phyloP scores from a whole-genome alignment of 1,140 invertebrate species.

The Papilio glaucus region DNA sequence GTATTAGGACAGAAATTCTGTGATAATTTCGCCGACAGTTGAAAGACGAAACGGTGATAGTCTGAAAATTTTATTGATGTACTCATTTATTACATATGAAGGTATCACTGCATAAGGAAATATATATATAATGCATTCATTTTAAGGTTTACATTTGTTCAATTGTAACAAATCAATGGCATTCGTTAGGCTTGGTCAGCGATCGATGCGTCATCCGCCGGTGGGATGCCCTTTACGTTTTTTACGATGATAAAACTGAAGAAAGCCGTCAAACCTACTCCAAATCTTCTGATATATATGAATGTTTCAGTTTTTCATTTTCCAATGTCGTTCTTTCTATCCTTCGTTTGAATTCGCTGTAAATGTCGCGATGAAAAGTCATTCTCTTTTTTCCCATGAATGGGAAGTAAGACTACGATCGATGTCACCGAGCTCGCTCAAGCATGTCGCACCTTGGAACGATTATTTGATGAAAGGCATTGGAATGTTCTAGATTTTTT shows the following conservation, averaged over 20 bases:
- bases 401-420: conserved; percentile 63
- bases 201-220: conserved; percentile 84
- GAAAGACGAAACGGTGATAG: conserved; percentile 82
- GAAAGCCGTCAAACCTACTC: conserved; percentile 37
- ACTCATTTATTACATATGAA: conserved; percentile 38
- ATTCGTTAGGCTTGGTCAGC: conserved; percentile 83
- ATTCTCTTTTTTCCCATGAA: conserved; percentile 58
- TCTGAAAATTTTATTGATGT: conserved; percentile 53
- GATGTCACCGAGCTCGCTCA: conserved; percentile 74
- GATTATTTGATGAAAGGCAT: conserved; percentile 49
- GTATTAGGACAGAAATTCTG: conserved; percentile 67
- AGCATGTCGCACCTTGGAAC: conserved; percentile 68
- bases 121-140: conserved; percentile 58
- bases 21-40: conserved; percentile 82
- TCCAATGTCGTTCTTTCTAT: conserved; percentile 20
- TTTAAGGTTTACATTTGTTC: conserved; percentile 45
- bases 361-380: conserved; percentile 52
- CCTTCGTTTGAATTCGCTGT: conserved; percentile 31
- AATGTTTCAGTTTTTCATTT: conserved; percentile 41
- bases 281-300: conserved; percentile 32
- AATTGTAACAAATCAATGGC: conserved; percentile 71
- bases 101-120: conserved; percentile 40
- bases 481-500: conserved; percentile 65
- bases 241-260: conserved; percentile 52
- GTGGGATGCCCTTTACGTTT: conserved; percentile 80